A percentile compares a stretch with the other conserved stretches of the same genome.
Conservation (phyloP, 2,888 invertebrate genomes). For the Isoperla grammatica region DNA sequence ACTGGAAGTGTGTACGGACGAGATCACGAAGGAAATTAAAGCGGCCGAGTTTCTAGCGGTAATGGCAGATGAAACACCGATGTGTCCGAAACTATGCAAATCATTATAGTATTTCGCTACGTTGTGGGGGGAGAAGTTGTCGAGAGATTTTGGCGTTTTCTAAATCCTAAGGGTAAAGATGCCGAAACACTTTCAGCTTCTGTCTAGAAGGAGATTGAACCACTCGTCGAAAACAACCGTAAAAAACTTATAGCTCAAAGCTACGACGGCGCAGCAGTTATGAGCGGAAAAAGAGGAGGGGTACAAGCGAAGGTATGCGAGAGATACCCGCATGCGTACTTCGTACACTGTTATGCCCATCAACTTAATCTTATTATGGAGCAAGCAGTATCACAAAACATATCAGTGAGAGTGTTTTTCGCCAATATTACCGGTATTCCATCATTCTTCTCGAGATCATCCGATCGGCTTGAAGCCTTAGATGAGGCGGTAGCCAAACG, state of each 20-base stretch:
- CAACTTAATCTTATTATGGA: slow-evolving; percentile 33
- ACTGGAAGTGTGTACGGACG: slow-evolving; percentile 35
- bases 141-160: slow-evolving; percentile 36
- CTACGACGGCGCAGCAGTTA: slow-evolving; percentile 36
- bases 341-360: slow-evolving; percentile 35
- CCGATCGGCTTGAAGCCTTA: slow-evolving; percentile 32
- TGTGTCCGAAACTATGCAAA: slow-evolving; percentile 32
- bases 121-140: slow-evolving; percentile 31
- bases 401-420: slow-evolving; percentile 37
- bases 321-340: slow-evolving; percentile 32
- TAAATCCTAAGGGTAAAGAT: slow-evolving; percentile 31
- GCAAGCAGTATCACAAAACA: slow-evolving; percentile 33
- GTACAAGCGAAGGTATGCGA: slow-evolving; percentile 36
- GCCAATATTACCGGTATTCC: slow-evolving; percentile 33
- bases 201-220: slow-evolving; percentile 28
- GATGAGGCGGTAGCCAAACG: slow-evolving; percentile 26
- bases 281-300: slow-evolving; percentile 32
- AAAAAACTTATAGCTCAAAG: slow-evolving; percentile 35
- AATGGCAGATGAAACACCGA: slow-evolving; percentile 38
- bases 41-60: slow-evolving; percentile 33
- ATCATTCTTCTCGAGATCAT: slow-evolving; percentile 35
- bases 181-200: slow-evolving; percentile 26
- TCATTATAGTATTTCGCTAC: slow-evolving; percentile 37
- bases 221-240: slow-evolving; percentile 13
- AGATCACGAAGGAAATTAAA: slow-evolving; percentile 35